Percentiles rank a stretch among this genome's conserved stretches.
These are phyloP conservation scores for Meriones psammophilus DNA, from an alignment of 2,797 vertebrate genomes.

Conservation along the genomic window DNA sequence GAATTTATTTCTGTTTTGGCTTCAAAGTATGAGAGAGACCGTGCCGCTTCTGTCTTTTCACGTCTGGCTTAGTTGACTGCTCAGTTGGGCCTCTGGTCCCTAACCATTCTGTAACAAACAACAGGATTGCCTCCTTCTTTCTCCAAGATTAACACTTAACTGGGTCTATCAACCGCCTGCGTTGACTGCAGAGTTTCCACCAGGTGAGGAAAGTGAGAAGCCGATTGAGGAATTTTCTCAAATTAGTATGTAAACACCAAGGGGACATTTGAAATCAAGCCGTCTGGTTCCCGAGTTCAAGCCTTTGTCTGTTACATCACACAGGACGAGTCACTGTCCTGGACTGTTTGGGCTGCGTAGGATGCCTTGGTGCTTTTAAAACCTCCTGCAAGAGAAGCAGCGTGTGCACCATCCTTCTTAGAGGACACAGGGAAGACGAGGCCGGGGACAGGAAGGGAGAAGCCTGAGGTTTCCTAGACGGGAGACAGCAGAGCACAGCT, in stretches of 20 bases:
- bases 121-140: neutral
- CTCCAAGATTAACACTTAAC: neutral
- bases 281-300: neutral
- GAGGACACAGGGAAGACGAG: neutral
- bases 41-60: no score
- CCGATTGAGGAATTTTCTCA: neutral
- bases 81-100: accelerated
- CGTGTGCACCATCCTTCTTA: neutral
- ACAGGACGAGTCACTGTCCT: neutral
- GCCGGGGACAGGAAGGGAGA: neutral
- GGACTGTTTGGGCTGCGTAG: neutral
- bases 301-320: neutral
- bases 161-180: no score
- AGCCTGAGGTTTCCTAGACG: no score
- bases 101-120: neutral
- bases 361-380: neutral
- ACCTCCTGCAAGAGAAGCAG: neutral
- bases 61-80: neutral
- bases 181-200: neutral
- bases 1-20: neutral
- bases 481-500: no score
- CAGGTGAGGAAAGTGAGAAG: neutral
- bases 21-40: neutral
- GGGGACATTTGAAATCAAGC: neutral
- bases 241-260: neutral